Evolutionary conservation across 2,797 vertebrate genomes (phyloP), one percentile per base, ranked within the genome.

Genomic region (Cephalopachus bancanus): DNA sequence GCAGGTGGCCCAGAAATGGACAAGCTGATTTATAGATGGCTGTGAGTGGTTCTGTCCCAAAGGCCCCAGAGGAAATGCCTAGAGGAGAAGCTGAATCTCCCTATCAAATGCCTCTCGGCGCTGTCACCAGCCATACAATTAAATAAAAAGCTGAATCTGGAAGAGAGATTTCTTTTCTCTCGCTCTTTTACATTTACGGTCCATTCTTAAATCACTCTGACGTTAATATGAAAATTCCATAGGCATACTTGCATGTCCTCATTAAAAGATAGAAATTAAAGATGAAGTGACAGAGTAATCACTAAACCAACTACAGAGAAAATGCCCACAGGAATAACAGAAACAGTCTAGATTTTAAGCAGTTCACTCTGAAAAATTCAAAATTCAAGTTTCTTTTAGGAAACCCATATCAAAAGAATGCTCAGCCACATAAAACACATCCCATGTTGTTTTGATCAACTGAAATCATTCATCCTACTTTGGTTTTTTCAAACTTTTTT

Each of bases 251-350:
- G 26, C 78, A 89, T 79, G 59, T 74, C 91, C 95, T 97, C 76
- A 94, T 97, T 94, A 83, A 96, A 85, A 75, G 55, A 55, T 3
- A 91, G 59, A 94, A 91, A 93, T 98, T 91, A 93, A 72, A 94
- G 85, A 94, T 26, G 44, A 90, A 95, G 67, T 64, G 44, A 91
- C 67, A 89, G 28, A 72, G 64, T 72, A 78, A 94, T 94, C 87
- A 76, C 86, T 60, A 81, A 74, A 51, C 83, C 33, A 59, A 30
- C 49, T 69, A 86, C 76, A 53, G 57, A 89, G 20, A 33, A 94
- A 75, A 89, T 65, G n/a, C 72, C 62, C 67, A 88, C 12, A 79
- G 93, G 69, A 92, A n/a, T 71, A 96, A 62, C 3, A 83, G 83
- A 72, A 78, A 49, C 14, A 6, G 90, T 71, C 30, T 83, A 88